Conservation (phyloP, 2,113 vertebrate species). For the Sinocyclocheilus maitianheensis region DNA sequence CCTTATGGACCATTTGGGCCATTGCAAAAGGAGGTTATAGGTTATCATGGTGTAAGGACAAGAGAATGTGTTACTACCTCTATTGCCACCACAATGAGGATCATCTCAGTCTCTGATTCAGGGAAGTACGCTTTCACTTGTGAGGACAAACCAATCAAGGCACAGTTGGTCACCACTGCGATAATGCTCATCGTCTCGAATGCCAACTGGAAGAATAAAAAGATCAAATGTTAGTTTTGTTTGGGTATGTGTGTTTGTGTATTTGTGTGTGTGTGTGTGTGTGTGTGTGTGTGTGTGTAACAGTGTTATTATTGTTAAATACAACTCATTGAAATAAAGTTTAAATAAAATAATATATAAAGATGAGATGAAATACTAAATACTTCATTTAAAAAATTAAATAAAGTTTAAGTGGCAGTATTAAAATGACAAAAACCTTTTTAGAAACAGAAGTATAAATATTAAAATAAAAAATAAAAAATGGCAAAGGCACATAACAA, state of each 20-base stretch:
- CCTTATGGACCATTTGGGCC: slow-evolving; percentile 25
- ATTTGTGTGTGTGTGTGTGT: too few species aligned
- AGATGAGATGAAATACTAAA: too few species aligned
- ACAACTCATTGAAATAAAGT: too few species aligned
- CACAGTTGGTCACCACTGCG: slow-evolving; percentile 93
- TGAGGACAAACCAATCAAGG: slow-evolving; percentile 93
- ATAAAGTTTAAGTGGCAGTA: not conserved
- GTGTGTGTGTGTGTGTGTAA: too few species aligned
- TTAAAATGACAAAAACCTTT: not conserved
- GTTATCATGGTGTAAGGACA: not conserved
- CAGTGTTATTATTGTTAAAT: too few species aligned
- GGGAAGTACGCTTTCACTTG: slow-evolving; percentile 87
- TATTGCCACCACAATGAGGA: slow-evolving; percentile 83
- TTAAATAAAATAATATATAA: too few species aligned
- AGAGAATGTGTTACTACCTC: slow-evolving; percentile 85
- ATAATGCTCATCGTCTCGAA: slow-evolving; percentile 97
- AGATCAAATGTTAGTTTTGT: slow-evolving; percentile 3
- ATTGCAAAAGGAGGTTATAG: not conserved
- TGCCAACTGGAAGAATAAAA: slow-evolving; percentile 80
- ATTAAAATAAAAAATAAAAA: not conserved
- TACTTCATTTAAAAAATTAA: too few species aligned
- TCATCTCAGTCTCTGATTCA: slow-evolving; percentile 83
- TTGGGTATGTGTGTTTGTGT: too few species aligned
- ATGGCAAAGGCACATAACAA: not conserved
- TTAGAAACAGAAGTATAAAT: too few species aligned